Evolutionary conservation across 2,797 vertebrate species (phyloP).

Genomic region (Monodelphis domestica): DNA sequence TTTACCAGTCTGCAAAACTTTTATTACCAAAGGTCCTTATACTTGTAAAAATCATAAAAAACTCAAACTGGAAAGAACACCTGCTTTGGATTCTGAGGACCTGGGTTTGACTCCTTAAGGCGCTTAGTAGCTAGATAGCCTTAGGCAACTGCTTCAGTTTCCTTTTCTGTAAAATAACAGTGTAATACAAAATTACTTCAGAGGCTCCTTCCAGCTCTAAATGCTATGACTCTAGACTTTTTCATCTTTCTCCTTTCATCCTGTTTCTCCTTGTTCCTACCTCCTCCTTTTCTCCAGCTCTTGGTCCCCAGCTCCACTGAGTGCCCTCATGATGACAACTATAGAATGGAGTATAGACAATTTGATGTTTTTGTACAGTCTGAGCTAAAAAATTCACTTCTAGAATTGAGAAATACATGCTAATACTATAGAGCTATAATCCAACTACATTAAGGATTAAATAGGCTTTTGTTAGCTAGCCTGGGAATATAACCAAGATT

Average conservation of each 20-base stretch:
- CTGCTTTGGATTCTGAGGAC: not conserved
- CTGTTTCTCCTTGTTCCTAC: not conserved
- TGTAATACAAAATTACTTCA: not conserved
- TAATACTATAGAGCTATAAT: not conserved
- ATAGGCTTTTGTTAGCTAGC: not conserved
- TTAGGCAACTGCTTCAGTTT: not conserved
- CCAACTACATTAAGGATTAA: not conserved
- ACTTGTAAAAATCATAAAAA: not conserved
- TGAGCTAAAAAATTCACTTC: not conserved
- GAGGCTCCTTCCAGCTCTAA: not conserved
- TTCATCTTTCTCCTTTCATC: not conserved
- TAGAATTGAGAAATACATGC: not conserved
- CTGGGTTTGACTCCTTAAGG: not conserved
- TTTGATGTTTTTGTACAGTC: not conserved
- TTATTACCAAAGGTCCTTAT: not conserved
- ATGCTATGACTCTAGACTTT: not conserved
- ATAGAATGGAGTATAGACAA: not conserved
- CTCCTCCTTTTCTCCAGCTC: not conserved
- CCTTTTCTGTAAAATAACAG: not conserved
- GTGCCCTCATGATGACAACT: not conserved
- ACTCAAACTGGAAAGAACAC: not conserved
- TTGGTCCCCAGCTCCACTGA: not conserved
- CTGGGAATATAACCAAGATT: not conserved
- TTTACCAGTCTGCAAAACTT: not conserved
- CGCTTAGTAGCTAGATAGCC: not conserved